Conservation (phyloP, 2,113 vertebrate species). For the Crocuta crocuta region DNA sequence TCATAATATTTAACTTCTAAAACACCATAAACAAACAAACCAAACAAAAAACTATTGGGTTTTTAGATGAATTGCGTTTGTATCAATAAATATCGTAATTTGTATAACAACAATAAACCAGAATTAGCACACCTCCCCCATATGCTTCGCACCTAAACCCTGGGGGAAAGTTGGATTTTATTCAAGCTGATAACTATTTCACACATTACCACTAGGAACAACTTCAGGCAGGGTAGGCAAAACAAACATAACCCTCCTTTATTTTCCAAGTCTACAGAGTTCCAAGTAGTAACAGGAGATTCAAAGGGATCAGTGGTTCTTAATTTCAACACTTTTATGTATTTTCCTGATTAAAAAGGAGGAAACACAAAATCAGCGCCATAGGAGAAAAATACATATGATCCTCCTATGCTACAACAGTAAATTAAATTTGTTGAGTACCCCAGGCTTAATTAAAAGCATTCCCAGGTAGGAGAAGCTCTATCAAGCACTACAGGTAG, state of each 20-base stretch:
- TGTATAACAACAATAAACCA: not conserved
- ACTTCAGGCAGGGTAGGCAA: not conserved
- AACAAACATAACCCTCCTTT: not conserved
- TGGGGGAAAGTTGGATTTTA: not conserved
- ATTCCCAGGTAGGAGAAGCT: not conserved
- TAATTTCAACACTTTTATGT: not conserved
- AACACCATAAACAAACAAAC: not conserved
- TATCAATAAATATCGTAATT: constrained; percentile 46
- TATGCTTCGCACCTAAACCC: not conserved
- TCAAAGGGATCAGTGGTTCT: not conserved
- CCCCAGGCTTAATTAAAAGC: constrained; percentile 35
- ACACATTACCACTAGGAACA: not conserved
- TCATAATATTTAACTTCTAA: constrained; percentile 10
- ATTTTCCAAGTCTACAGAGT: not conserved
- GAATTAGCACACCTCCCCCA: not conserved
- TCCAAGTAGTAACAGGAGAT: not conserved
- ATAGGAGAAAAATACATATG: constrained; percentile 8
- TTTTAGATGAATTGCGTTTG: constrained; percentile 24
- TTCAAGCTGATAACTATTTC: constrained; percentile 23
- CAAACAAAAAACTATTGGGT: not conserved
- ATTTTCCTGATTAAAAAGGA: not conserved
- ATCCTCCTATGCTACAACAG: not conserved
- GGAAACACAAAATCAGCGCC: constrained; percentile 37
- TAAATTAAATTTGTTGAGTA: constrained; percentile 9
- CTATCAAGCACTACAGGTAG: not conserved